Conservation (phyloP, 2,888 invertebrate species). For the Himalopsyche tibetana region DNA sequence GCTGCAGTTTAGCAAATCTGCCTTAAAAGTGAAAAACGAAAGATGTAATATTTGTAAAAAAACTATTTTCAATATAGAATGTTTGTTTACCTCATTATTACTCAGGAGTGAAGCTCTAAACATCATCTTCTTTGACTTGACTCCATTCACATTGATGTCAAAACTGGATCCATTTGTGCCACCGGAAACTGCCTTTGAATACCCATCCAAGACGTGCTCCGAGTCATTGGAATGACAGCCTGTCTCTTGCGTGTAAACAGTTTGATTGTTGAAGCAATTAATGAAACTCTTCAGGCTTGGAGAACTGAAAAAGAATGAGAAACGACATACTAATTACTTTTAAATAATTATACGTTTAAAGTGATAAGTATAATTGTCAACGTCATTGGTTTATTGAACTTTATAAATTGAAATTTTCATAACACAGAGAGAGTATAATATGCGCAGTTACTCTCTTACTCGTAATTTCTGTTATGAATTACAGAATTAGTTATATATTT, state of each 20-base stretch:
- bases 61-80: neutral
- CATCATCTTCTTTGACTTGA: constrained; percentile 71
- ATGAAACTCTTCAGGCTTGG: constrained; percentile 67
- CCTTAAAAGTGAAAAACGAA: too few species aligned
- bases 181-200: constrained; percentile 43
- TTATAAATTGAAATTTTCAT: too few species aligned
- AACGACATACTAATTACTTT: too few species aligned
- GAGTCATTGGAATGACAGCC: constrained; percentile 55
- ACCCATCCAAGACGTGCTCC: constrained; percentile 22
- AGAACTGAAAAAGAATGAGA: neutral
- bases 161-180: constrained; percentile 67
- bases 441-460: too few species aligned
- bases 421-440: too few species aligned
- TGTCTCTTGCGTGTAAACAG: constrained; percentile 53
- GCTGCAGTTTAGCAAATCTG: too few species aligned
- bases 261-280: constrained; percentile 72
- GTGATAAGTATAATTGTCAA: too few species aligned
- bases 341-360: too few species aligned
- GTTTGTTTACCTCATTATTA: constrained; percentile 50
- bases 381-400: too few species aligned
- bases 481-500: too few species aligned
- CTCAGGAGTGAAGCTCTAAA: constrained; percentile 70
- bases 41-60: too few species aligned
- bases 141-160: constrained; percentile 72
- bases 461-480: too few species aligned